Conservation (phyloP, 2,113 vertebrate genomes). For the Asarcornis scutulata region DNA sequence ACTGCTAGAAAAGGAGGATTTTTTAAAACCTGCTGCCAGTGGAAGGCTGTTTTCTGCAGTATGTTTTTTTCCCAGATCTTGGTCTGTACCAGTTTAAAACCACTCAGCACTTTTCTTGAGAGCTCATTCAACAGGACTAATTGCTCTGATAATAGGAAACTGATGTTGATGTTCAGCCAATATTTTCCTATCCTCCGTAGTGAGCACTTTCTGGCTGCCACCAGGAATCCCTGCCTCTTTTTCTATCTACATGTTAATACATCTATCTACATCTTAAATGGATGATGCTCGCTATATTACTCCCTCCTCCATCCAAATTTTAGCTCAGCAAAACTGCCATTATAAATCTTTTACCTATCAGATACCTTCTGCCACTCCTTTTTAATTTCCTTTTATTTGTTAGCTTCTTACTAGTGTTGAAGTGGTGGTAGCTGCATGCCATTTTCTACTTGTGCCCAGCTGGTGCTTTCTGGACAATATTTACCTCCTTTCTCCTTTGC, state of each 20-base stretch:
- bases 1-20: background rate
- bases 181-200: slow-evolving; percentile 17
- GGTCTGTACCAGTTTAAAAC: background rate
- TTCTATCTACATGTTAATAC: slow-evolving; percentile 25
- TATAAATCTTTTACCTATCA: background rate
- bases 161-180: slow-evolving; percentile 58
- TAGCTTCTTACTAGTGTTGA: background rate
- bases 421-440: background rate
- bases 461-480: background rate
- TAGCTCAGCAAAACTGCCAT: background rate
- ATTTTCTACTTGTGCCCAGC: background rate
- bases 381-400: background rate
- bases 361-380: background rate
- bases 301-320: background rate
- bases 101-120: slow-evolving; percentile 19
- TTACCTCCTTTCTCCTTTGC: background rate
- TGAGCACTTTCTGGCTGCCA: slow-evolving; percentile 33
- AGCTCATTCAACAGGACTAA: slow-evolving; percentile 53
- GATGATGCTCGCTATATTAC: background rate
- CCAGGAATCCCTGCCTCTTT: slow-evolving; percentile 3
- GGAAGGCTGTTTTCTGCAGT: background rate
- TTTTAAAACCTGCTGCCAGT: background rate
- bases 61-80: background rate
- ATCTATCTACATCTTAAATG: background rate
- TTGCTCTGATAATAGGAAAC: slow-evolving; percentile 37